Evolutionary conservation across 2,113 vertebrate species (phyloP).

Genomic region (Dunckerocampus dactyliophorus): DNA sequence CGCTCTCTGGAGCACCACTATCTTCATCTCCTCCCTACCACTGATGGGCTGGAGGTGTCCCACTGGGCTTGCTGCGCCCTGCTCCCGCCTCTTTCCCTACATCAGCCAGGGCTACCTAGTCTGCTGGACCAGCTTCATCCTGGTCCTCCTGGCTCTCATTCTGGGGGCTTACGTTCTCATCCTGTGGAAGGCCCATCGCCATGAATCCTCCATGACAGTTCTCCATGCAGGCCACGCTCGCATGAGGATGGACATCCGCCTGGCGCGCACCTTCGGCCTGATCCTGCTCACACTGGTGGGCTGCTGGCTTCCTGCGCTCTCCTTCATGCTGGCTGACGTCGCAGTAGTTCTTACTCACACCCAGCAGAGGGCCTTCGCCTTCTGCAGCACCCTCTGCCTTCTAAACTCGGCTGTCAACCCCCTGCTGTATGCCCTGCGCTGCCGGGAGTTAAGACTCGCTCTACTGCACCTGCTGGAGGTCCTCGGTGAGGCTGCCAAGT

Average conservation of each 20-base stretch:
- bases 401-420: constrained; percentile 88
- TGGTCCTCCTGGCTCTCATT: constrained; percentile 77
- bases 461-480: constrained; percentile 30
- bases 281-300: constrained; percentile 78
- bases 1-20: constrained; percentile 74
- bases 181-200: constrained; percentile 83
- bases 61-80: constrained; percentile 62
- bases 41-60: constrained; percentile 88
- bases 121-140: constrained; percentile 75
- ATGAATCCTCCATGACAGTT: constrained; percentile 74
- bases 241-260: constrained; percentile 84
- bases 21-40: constrained; percentile 78
- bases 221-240: constrained; percentile 63
- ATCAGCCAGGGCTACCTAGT: constrained; percentile 74
- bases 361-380: constrained; percentile 81
- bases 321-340: constrained; percentile 81
- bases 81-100: constrained; percentile 84
- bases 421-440: constrained; percentile 83
- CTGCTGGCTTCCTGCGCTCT: constrained; percentile 85
- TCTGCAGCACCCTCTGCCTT: constrained; percentile 87
- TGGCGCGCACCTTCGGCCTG: constrained; percentile 84
- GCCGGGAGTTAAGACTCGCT: constrained; percentile 74
- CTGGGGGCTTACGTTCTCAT: constrained; percentile 77
- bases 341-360: constrained; percentile 41
- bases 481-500: constrained; percentile 40